Evolutionary conservation across 2,888 invertebrate species (phyloP).

Genomic region (Apocheima hispidaria): DNA sequence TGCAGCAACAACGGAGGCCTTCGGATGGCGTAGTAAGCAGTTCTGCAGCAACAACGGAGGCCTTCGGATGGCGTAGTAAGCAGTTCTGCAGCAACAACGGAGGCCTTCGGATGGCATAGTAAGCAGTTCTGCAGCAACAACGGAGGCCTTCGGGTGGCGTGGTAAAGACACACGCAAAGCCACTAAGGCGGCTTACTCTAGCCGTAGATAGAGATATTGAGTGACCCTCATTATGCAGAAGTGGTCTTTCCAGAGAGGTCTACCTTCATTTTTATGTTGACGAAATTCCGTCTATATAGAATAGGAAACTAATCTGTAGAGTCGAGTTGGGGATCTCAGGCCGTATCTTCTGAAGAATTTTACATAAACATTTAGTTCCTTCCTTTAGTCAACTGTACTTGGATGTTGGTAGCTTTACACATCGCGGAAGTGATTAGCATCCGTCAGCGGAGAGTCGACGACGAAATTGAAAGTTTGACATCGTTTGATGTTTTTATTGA

Average conservation of each 20-base stretch:
- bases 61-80: too few relatives aligned
- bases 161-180: too few relatives aligned
- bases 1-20: too few relatives aligned
- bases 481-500: constrained; percentile 26
- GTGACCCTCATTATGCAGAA: constrained; percentile 23
- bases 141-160: too few relatives aligned
- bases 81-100: too few relatives aligned
- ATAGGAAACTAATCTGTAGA: not conserved
- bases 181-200: too few relatives aligned
- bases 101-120: too few relatives aligned
- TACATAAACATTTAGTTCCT: not conserved
- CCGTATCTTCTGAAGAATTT: not conserved
- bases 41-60: too few relatives aligned
- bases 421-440: constrained; percentile 37
- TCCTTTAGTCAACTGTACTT: not conserved
- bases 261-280: constrained; percentile 33
- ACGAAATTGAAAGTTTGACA: constrained; percentile 40
- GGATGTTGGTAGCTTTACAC: constrained; percentile 1
- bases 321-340: not conserved
- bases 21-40: too few relatives aligned
- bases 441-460: constrained; percentile 36
- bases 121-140: too few relatives aligned
- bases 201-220: constrained; percentile 15
- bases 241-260: constrained; percentile 14
- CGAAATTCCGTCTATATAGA: constrained; percentile 22